phyloP scores from a whole-genome alignment of 1,140 invertebrate genomes.

The Microplitis mediator region DNA sequence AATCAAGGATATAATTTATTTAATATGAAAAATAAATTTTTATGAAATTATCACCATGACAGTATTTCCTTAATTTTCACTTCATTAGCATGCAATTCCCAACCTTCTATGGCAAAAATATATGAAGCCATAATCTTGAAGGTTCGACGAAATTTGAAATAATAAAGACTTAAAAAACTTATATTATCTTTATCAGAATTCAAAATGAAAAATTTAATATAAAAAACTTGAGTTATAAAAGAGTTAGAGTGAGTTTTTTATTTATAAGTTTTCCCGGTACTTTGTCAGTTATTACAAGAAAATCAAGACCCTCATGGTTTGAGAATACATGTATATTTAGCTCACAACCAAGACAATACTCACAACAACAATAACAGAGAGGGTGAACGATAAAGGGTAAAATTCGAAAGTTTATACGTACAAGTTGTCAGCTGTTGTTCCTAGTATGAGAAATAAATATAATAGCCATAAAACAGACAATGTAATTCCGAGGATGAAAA shows the following conservation, averaged over 20 bases:
- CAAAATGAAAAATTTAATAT: not conserved
- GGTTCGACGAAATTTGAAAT: too few relatives aligned
- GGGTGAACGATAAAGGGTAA: not conserved
- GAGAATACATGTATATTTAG: not conserved
- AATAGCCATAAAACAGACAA: constrained; percentile 63
- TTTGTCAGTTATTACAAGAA: constrained; percentile 21
- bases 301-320: not conserved
- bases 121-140: too few relatives aligned
- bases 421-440: constrained; percentile 71
- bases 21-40: too few relatives aligned
- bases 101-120: too few relatives aligned
- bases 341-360: not conserved
- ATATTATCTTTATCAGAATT: too few relatives aligned
- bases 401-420: constrained; percentile 40
- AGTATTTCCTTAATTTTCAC: too few relatives aligned
- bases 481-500: constrained; percentile 44
- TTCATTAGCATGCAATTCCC: too few relatives aligned
- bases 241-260: not conserved
- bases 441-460: constrained; percentile 69
- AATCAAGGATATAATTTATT: too few relatives aligned
- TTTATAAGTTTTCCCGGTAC: not conserved
- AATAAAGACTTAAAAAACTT: too few relatives aligned
- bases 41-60: too few relatives aligned
- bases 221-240: not conserved
- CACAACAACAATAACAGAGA: not conserved